Conservation (phyloP, 2,888 invertebrate genomes). For the Melipona bicolor region DNA sequence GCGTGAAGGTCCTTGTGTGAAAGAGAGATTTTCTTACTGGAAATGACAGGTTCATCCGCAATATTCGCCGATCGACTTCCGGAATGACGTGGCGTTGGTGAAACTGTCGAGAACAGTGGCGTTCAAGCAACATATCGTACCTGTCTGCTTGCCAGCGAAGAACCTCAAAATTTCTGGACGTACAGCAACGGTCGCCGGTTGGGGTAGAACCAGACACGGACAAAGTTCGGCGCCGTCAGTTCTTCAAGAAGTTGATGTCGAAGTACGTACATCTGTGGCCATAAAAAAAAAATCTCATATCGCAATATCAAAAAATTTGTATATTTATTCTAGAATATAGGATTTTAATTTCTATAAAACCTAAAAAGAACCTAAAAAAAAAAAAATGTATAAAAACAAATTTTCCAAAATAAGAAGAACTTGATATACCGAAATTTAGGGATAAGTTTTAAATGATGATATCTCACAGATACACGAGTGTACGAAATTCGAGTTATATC, state of each 20-base stretch:
- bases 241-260: slow-evolving; percentile 93
- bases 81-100: slow-evolving; percentile 94
- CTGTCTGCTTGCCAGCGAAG: slow-evolving; percentile 94
- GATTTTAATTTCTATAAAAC: no score
- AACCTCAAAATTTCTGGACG: slow-evolving; percentile 92
- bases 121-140: slow-evolving; percentile 96
- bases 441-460: no score
- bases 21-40: neutral
- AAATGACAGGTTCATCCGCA: slow-evolving; percentile 89
- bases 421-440: no score
- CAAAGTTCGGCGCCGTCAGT: slow-evolving; percentile 94
- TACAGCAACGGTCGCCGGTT: slow-evolving; percentile 96
- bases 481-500: no score
- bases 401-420: no score
- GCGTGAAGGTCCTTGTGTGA: no score
- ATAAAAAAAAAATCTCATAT: no score
- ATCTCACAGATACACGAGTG: no score
- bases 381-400: no score
- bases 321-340: no score
- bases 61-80: slow-evolving; percentile 95
- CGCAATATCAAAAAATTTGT: no score
- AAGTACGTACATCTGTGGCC: slow-evolving; percentile 83
- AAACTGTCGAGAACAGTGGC: slow-evolving; percentile 92
- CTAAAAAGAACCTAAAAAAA: no score
- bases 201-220: slow-evolving; percentile 96